Evolutionary conservation across 2,888 invertebrate species (phyloP).

Genomic region (Platyscelio sp.): DNA sequence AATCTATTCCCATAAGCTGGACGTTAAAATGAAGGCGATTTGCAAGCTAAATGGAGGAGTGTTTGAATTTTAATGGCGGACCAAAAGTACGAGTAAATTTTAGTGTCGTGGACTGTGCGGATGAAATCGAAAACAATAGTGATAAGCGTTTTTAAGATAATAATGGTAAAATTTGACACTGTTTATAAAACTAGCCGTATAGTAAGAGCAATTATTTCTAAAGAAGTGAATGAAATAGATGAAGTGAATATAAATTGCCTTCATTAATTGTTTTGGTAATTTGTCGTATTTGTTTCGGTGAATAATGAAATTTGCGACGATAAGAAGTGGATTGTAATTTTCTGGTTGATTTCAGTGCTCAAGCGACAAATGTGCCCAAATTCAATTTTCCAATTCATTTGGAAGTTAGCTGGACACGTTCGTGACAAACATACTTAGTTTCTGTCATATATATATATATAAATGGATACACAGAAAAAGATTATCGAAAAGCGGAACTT

Average conservation of each 20-base stretch:
- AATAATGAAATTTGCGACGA: too few species aligned
- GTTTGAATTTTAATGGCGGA: slow-evolving; percentile 29
- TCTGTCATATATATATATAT: too few species aligned
- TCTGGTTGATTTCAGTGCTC: slow-evolving; percentile 42
- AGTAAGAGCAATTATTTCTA: too few species aligned
- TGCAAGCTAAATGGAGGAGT: slow-evolving; percentile 29
- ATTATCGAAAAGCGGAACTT: too few species aligned
- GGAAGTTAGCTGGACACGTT: slow-evolving; percentile 36
- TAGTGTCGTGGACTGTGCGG: not conserved
- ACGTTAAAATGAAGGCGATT: slow-evolving; percentile 28
- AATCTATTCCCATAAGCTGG: slow-evolving; percentile 34
- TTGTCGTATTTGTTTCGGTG: too few species aligned
- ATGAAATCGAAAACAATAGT: not conserved
- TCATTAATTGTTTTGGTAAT: too few species aligned
- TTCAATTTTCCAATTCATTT: slow-evolving; percentile 58
- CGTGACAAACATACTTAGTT: slow-evolving; percentile 47
- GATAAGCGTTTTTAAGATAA: too few species aligned
- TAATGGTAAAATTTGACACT: too few species aligned
- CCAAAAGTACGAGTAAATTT: slow-evolving; percentile 1
- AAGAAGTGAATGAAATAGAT: too few species aligned
- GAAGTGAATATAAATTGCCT: too few species aligned
- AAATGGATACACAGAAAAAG: too few species aligned
- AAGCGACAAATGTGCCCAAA: slow-evolving; percentile 46
- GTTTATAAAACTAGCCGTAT: too few species aligned
- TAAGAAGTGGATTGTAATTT: slow-evolving; percentile 15